These are phyloP conservation scores for Parasteatoda lunata DNA, from an alignment of 2,888 invertebrate genomes.

Conservation along the genomic window DNA sequence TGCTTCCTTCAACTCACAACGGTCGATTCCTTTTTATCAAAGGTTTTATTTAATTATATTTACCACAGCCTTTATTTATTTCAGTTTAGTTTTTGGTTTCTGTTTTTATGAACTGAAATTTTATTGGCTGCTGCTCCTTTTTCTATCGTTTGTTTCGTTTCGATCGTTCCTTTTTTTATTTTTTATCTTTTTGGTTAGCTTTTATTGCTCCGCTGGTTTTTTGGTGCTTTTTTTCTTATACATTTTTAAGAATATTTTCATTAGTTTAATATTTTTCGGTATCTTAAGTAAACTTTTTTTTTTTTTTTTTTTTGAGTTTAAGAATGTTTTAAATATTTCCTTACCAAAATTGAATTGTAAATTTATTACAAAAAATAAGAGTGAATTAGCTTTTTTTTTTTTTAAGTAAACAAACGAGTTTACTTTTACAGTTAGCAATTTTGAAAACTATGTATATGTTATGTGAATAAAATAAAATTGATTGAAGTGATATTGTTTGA, in stretches of 20 bases:
- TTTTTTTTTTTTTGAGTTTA: too few relatives aligned
- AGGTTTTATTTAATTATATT: slow-evolving; percentile 62
- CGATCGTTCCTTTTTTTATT: slow-evolving; percentile 17
- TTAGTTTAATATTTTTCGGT: too few relatives aligned
- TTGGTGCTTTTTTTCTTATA: slow-evolving; percentile 35
- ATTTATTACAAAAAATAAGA: too few relatives aligned
- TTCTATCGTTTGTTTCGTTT: slow-evolving; percentile 38
- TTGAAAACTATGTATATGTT: too few relatives aligned
- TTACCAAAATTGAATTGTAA: too few relatives aligned
- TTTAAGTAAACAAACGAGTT: too few relatives aligned
- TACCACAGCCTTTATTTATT: slow-evolving; percentile 42
- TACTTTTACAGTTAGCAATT: too few relatives aligned
- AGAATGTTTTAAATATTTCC: too few relatives aligned
- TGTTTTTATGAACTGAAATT: slow-evolving; percentile 6
- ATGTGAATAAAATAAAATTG: too few relatives aligned
- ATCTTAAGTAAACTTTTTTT: too few relatives aligned
- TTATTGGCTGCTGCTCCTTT: slow-evolving; percentile 22
- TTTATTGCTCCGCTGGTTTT: slow-evolving; percentile 27
- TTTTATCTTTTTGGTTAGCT: slow-evolving; percentile 26
- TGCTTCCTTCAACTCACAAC: slow-evolving; percentile 32
- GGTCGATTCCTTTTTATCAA: slow-evolving; percentile 49
- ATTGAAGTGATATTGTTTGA: too few relatives aligned
- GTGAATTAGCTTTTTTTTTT: too few relatives aligned
- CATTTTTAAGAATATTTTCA: not conserved
- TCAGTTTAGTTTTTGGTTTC: slow-evolving; percentile 19